phyloP scores from a whole-genome alignment of 2,888 invertebrate genomes.

The Troilus luridus region DNA sequence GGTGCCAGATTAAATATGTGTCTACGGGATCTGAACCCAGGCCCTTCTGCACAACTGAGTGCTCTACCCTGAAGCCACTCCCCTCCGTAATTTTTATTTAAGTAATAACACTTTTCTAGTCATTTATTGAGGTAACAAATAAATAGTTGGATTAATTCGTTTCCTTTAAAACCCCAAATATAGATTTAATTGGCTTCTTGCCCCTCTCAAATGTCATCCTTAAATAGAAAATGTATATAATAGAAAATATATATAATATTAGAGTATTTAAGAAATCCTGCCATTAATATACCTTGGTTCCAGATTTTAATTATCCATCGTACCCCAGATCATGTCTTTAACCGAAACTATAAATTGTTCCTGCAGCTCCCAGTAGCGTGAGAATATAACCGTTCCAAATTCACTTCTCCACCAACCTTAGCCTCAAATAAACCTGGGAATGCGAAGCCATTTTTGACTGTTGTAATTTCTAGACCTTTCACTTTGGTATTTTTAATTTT shows the following conservation, averaged over 20 bases:
- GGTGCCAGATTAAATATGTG: too few relatives aligned
- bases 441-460: neutral
- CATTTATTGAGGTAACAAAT: too few relatives aligned
- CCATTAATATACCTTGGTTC: neutral
- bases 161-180: too few relatives aligned
- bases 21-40: too few relatives aligned
- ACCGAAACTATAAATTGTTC: slow-evolving; percentile 5
- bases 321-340: neutral
- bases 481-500: neutral
- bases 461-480: neutral
- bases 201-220: neutral
- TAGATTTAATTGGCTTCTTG: neutral
- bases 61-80: too few relatives aligned
- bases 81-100: too few relatives aligned
- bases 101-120: too few relatives aligned
- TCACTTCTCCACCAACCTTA: neutral
- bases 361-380: neutral
- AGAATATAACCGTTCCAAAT: slow-evolving; percentile 10
- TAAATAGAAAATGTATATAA: too few relatives aligned
- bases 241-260: too few relatives aligned
- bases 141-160: neutral
- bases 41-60: too few relatives aligned
- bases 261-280: neutral
- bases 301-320: neutral
- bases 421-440: neutral